Conservation (phyloP, 2,113 vertebrate species). For the Rallus limicola region DNA sequence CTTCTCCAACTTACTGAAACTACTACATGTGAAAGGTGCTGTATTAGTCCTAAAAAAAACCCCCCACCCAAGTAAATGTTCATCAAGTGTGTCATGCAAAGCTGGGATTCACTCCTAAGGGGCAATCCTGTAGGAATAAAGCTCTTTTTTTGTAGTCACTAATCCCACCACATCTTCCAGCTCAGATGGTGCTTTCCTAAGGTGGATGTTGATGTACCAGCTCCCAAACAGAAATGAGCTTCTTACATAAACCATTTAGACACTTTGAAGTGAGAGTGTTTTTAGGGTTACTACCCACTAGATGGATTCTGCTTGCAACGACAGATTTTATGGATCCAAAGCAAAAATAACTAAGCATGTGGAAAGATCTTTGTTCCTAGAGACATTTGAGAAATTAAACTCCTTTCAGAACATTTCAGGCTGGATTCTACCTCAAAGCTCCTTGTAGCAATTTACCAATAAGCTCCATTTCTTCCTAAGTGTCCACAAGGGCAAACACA, state of each 20-base stretch:
- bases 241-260: neutral
- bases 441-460: neutral
- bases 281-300: neutral
- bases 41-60: neutral
- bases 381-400: neutral
- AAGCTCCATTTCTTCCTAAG: neutral
- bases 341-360: neutral
- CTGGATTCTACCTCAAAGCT: neutral
- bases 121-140: neutral
- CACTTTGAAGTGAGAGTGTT: neutral
- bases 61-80: neutral
- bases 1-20: neutral
- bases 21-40: neutral
- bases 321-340: neutral
- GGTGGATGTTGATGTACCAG: neutral
- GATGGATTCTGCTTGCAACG: neutral
- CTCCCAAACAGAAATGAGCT: neutral
- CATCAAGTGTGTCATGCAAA: neutral
- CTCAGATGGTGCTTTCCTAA: neutral
- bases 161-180: neutral
- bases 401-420: neutral
- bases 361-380: neutral
- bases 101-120: neutral
- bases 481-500: neutral
- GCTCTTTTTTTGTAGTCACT: neutral